Evolutionary conservation across 2,888 invertebrate genomes (phyloP).

Genomic region (Germaria angustata): DNA sequence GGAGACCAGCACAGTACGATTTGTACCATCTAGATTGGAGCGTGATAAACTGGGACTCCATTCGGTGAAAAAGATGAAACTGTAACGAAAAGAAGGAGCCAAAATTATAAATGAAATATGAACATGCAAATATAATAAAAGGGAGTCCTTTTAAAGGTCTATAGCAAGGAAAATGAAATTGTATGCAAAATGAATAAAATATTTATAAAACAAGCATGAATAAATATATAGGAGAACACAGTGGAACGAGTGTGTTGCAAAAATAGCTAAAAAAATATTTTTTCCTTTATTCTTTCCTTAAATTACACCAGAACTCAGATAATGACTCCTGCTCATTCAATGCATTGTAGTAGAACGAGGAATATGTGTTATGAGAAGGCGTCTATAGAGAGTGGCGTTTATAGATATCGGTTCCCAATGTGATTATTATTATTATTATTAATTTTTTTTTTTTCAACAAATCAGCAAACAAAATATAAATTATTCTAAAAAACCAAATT

Average conservation of each 20-base stretch:
- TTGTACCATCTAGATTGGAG: conserved; percentile 84
- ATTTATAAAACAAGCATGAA: conserved; percentile 54
- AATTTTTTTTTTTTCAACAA: no score
- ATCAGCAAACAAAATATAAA: no score
- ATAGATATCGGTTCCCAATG: no score
- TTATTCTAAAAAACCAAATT: no score
- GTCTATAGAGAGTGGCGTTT: no score
- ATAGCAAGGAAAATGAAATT: conserved; percentile 32
- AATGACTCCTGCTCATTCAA: no score
- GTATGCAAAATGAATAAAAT: conserved; percentile 35
- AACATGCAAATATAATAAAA: conserved; percentile 32
- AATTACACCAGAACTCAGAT: no score
- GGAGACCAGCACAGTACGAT: conserved; percentile 83
- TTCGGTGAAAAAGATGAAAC: conserved; percentile 88
- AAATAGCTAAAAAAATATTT: background rate
- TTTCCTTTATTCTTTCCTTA: no score
- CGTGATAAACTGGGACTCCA: conserved; percentile 86
- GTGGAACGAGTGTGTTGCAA: background rate
- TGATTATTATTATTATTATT: no score
- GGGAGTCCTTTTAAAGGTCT: conserved; percentile 14
- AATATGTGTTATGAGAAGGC: no score
- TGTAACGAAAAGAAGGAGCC: conserved; percentile 69
- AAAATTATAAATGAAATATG: conserved; percentile 12
- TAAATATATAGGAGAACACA: conserved; percentile 8
- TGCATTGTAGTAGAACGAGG: no score